phyloP scores from a whole-genome alignment of 1,140 invertebrate genomes.

The Zaprionus taronus region DNA sequence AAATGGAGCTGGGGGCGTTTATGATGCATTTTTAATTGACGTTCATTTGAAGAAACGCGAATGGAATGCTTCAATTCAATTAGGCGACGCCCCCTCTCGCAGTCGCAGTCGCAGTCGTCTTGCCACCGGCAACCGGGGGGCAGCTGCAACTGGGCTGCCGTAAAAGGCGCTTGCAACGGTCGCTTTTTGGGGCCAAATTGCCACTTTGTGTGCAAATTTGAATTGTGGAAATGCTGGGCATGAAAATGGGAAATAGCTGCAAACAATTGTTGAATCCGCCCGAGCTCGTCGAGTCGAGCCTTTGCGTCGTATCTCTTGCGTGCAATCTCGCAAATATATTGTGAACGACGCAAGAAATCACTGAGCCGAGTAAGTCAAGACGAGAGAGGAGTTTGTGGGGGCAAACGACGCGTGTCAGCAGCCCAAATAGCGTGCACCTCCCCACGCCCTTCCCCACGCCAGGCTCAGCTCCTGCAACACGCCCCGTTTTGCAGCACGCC shows the following conservation, averaged over 20 bases:
- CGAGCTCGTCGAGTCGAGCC: conserved; percentile 2
- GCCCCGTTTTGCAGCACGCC: conserved; percentile 44
- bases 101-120: neutral
- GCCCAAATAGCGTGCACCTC: no score
- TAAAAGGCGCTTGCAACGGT: conserved; percentile 77
- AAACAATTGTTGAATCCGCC: conserved; percentile 56
- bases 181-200: conserved; percentile 74
- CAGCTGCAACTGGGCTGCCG: conserved; percentile 47
- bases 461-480: conserved; percentile 19
- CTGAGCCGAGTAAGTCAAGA: conserved; percentile 16
- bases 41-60: conserved; percentile 79
- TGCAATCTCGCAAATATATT: conserved; percentile 71
- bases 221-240: conserved; percentile 75
- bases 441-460: neutral
- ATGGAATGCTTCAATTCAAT: conserved; percentile 76
- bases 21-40: conserved; percentile 83
- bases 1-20: conserved; percentile 79
- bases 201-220: conserved; percentile 82
- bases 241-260: conserved; percentile 64
- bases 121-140: conserved; percentile 8
- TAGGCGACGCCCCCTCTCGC: conserved; percentile 49
- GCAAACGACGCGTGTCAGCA: conserved; percentile 30
- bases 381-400: neutral
- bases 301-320: conserved; percentile 52
- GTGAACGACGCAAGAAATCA: conserved; percentile 66